Evolutionary conservation across 2,797 vertebrate genomes (phyloP).

Genomic region (Crossoptilon crossoptilon): DNA sequence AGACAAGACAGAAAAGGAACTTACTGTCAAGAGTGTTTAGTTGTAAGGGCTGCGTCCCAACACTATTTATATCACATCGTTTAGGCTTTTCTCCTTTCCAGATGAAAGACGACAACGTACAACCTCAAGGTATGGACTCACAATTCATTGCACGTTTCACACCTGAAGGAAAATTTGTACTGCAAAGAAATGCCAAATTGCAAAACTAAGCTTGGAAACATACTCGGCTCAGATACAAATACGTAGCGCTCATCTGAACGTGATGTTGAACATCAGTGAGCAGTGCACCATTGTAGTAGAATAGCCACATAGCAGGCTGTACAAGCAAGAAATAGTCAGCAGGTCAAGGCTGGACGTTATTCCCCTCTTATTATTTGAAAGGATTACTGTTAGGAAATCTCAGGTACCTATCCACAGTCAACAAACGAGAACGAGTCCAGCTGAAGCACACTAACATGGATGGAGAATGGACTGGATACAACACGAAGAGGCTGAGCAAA

Average conservation of each 20-base stretch:
- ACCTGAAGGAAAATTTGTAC: not conserved
- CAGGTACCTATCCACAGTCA: not conserved
- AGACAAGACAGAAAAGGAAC: not conserved
- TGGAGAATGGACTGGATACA: not conserved
- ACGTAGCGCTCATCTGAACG: not conserved
- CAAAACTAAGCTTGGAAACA: not conserved
- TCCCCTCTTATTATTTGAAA: not conserved
- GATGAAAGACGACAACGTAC: not conserved
- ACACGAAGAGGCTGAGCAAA: accelerated
- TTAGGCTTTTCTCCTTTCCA: not conserved
- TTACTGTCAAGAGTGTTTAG: not conserved
- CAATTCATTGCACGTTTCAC: not conserved
- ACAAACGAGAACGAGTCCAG: not conserved
- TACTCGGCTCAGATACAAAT: not conserved
- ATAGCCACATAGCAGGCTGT: not conserved
- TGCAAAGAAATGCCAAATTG: not conserved
- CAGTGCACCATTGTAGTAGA: not conserved
- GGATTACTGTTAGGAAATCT: not conserved
- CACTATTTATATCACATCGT: not conserved
- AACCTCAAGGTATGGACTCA: not conserved
- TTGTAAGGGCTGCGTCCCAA: not conserved
- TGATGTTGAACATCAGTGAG: not conserved
- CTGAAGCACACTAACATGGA: not conserved
- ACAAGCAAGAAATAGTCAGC: not conserved
- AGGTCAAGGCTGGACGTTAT: not conserved